Evolutionary conservation across 2,797 vertebrate species (phyloP), one percentile per base, ranked within the genome.

Genomic region (Erithacus rubecula): DNA sequence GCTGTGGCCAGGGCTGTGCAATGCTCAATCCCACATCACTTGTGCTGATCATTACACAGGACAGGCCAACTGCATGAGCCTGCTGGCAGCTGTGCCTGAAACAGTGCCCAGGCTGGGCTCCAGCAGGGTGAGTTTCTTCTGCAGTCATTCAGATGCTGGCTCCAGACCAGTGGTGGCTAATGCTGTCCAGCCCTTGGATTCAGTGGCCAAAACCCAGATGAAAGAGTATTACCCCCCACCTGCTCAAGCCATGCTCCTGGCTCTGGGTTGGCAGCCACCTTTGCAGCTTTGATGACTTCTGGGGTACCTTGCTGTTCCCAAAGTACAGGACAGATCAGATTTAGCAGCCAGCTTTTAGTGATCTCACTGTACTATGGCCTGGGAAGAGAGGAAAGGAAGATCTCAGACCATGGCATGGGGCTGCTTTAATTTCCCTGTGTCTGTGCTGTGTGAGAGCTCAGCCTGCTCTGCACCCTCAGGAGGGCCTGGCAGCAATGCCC

Each of bases 31-130:
- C 89, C 69, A 69, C 4, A 3, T 36, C 53, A 30, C n/a, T 87
- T 67, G 43, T 78, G 83, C 92, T 93, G 77, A 77, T 71, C 52
- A 19, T 23, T 37, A 13, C 77, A 77, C 24, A 80, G 94, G 83
- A 89, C 20, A 65, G 67, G 83, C 95, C 93, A 95, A 91, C 44
- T 79, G 87, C 81, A 14, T 59, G 83, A 90, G 87, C 68, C 51
- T 6, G 52, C 92, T 89, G 91, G 90, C 95, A 94, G 81, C 93
- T 22, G 7, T 70, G 85, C 82, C 95, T 94, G 93, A 94, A 90
- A 19, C 92, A 13, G 77, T 36, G 82, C 93, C 94, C 95, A 90
- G 94, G 87, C 94, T 77, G 83, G 59, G 77, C 91, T 96, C 90
- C 93, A 96, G 64, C 0, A 58, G 83, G 26, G 30, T 24, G 29